A percentile compares a stretch with the other conserved stretches of the same genome.
These are phyloP conservation scores for Papilio aristodemus DNA, from an alignment of 1,140 invertebrate species.

Conservation along the genomic window DNA sequence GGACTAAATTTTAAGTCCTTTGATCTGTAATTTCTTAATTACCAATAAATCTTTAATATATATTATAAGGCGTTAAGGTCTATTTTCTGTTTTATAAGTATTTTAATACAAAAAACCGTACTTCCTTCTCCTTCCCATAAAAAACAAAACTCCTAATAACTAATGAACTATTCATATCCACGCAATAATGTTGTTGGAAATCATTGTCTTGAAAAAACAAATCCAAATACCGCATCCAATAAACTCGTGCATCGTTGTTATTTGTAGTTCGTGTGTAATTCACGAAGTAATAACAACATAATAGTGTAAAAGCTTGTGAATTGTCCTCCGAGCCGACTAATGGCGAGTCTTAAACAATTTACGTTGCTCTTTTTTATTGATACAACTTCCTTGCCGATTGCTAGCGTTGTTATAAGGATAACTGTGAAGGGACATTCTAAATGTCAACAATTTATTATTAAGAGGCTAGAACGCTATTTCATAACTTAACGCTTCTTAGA, in stretches of 20 bases:
- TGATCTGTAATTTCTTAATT: too few relatives aligned
- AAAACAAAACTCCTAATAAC: too few relatives aligned
- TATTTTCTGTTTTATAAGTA: too few relatives aligned
- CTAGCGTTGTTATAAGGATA: conserved; percentile 28
- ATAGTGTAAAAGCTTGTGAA: conserved; percentile 72
- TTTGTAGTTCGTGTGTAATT: conserved; percentile 41
- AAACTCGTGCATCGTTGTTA: conserved; percentile 19
- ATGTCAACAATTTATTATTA: conserved; percentile 20
- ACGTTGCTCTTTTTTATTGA: conserved; percentile 48
- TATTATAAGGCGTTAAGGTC: too few relatives aligned
- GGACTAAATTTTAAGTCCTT: too few relatives aligned
- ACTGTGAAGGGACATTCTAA: background rate
- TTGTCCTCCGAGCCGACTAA: conserved; percentile 62
- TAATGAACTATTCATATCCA: too few relatives aligned
- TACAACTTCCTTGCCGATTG: conserved; percentile 46
- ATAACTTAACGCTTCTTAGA: background rate
- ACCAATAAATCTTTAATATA: too few relatives aligned
- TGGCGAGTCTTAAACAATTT: conserved; percentile 71
- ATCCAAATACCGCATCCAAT: conserved; percentile 44
- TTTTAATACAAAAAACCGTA: too few relatives aligned
- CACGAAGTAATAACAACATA: conserved; percentile 70
- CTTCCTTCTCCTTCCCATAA: too few relatives aligned
- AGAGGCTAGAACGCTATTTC: background rate
- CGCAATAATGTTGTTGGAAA: background rate
- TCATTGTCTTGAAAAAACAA: background rate